Evolutionary conservation across 1,140 invertebrate genomes (phyloP), one percentile per base, ranked within the genome.

Genomic region (Thalassaphorura encarpata): DNA sequence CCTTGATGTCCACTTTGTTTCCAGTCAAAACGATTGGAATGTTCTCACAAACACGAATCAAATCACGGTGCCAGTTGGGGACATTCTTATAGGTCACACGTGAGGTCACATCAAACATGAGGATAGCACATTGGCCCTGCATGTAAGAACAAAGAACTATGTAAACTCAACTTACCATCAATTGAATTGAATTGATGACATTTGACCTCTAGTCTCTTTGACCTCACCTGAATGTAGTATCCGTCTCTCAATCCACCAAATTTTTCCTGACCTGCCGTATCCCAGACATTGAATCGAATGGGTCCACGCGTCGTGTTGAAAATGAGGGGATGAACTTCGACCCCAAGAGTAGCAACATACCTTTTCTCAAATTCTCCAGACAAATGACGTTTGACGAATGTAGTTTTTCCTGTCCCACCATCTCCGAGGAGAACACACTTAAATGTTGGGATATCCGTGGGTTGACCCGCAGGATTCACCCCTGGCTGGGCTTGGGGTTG

Each of bases 61-160:
- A 80, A 81, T 99, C 95, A 71, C 95, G 80, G 72, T 99, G 95
- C 96, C 96, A 99, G 72, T 98, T 98, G 36, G 94, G 94, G 61
- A 99, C 94, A 75, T 98, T 99, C 77, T 99, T 98, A 78, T 99
- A 98, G 5, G 97, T 99, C 47, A 99, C 91, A 68, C 97, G 80
- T 29, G 94, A 96, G 41, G 97, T 99, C 61, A 99, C 96, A 77
- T 99, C 97, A 75, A 99, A 99, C 96, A 99, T 99, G 63, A 99
- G 92, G 66, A 99, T 89, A 55, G 94, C 95, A 77, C 94, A 98
- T 75, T 99, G 92, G 69, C 94, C 94, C 71, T 75, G 57, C 26
- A 55, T n/a, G n/a, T n/a, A n/a, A n/a, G n/a, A n/a, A n/a, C n/a
- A n/a, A n/a, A n/a, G n/a, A n/a, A n/a, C n/a, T n/a, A n/a, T n/a